A percentile compares a stretch with the other conserved stretches of the same genome.
Conservation (phyloP, 2,113 vertebrate species). For the Peucedramus taeniatus region DNA sequence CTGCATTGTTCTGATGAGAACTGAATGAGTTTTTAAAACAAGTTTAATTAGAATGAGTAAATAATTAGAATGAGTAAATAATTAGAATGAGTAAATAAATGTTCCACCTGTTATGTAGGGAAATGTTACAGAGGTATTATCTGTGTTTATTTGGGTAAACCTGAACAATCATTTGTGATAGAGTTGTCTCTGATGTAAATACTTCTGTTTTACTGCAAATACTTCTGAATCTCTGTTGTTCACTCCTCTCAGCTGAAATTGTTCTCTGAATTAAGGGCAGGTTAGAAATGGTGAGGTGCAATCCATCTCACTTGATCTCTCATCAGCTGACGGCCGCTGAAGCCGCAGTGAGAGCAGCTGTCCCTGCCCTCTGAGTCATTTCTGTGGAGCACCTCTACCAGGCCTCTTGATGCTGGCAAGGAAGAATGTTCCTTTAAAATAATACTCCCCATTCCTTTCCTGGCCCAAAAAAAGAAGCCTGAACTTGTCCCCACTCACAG, state of each 20-base stretch:
- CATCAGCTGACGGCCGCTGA: not conserved
- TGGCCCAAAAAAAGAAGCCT: not conserved
- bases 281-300: not conserved
- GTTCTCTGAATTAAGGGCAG: not conserved
- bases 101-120: not conserved
- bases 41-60: not conserved
- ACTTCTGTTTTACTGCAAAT: not conserved
- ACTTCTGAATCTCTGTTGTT: not conserved
- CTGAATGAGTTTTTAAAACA: not conserved
- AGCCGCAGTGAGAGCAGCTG: not conserved
- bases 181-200: not conserved
- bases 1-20: not conserved
- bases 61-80: too few relatives aligned
- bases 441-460: not conserved
- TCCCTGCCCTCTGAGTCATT: not conserved
- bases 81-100: not conserved
- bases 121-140: not conserved
- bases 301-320: not conserved
- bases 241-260: not conserved
- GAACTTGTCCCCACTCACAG: not conserved
- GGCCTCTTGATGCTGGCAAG: not conserved
- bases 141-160: not conserved
- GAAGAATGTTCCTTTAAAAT: not conserved
- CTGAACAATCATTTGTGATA: not conserved
- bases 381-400: fast-evolving